Evolutionary conservation across 2,113 vertebrate genomes (phyloP).

Genomic region (Hypomesus transpacificus): DNA sequence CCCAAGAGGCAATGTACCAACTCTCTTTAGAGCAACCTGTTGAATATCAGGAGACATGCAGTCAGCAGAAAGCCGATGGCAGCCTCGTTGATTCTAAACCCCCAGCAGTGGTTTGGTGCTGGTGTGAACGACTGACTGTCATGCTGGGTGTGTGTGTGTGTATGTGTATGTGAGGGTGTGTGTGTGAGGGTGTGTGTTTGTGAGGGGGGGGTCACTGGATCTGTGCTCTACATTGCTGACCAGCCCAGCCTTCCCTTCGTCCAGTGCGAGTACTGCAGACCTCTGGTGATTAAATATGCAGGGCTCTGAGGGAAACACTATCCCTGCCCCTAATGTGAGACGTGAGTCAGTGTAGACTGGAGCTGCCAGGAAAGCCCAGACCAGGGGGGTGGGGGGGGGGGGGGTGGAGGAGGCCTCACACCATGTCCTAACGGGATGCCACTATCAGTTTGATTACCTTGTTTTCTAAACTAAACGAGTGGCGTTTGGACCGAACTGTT

Average conservation of each 20-base stretch:
- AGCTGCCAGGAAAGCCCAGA: constrained; percentile 42
- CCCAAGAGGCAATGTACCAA: constrained; percentile 57
- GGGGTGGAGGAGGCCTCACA: too few relatives aligned
- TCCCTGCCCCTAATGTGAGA: constrained; percentile 65
- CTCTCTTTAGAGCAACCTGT: constrained; percentile 9
- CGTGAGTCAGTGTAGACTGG: constrained; percentile 60
- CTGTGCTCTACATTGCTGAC: constrained; percentile 7
- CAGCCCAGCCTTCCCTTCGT: too few relatives aligned
- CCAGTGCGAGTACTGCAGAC: constrained; percentile 31
- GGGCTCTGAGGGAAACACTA: constrained; percentile 68
- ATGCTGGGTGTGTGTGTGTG: not conserved
- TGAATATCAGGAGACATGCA: constrained; percentile 65
- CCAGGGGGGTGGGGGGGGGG: constrained; percentile 16
- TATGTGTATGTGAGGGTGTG: constrained; percentile 29
- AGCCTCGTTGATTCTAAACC: not conserved
- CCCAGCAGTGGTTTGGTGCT: too few relatives aligned
- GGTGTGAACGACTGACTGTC: not conserved
- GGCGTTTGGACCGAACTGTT: too few relatives aligned
- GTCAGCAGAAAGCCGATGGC: constrained; percentile 37
- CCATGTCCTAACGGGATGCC: not conserved
- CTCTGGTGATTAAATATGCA: constrained; percentile 69
- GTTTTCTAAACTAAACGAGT: too few relatives aligned
- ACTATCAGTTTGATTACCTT: too few relatives aligned
- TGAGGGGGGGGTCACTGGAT: not conserved
- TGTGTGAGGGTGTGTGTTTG: constrained; percentile 11